Evolutionary conservation across 2,888 invertebrate species (phyloP), one percentile per base, ranked within the genome.

Genomic region (Phorcus lineatus): DNA sequence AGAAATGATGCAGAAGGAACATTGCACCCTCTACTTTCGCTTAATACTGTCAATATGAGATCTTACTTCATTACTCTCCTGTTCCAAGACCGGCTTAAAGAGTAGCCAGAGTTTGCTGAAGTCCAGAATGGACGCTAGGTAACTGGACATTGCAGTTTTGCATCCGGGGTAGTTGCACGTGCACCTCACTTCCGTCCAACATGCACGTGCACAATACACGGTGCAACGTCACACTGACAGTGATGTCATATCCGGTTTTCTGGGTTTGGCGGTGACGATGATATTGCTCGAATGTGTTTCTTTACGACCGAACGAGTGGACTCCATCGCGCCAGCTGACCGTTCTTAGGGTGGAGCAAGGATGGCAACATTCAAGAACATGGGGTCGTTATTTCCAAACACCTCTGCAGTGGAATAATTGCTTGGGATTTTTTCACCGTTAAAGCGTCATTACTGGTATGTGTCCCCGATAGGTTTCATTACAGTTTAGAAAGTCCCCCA

Each of bases 91-190:
- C 11, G 62, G 62, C 28, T 62, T 62, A 28, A 62, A 62, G 24
- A 62, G 62, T 3, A 62, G 62, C 62, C 62, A 62, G 16, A 62
- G 22, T 22, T 62, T 62, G 62, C 62, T 62, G 62, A 62, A 62
- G 28, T 62, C 62, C 62, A 62, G 62, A 28, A 62, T 62, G 62
- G 62, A 62, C 62, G 62, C 62, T 28, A 62, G 62, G 28, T 62
- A 62, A 62, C 62, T 62, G 62, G 62, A 62, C 62, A 62, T 62
- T 24, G 28, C 62, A 24, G 62, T 28, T 4, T 28, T 6, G 62
- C 62, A 62, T 62, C 62, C n/a, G 17, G 28, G 28, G 62, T 22
- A 7, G 28, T 28, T 16, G 24, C 62, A 62, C 62, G 24, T 62
- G 62, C 62, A 62, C 62, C 9, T 19, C n/a, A 57, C 57, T 9